Evolutionary conservation across 2,113 vertebrate genomes (phyloP).

Genomic region (Eolophus roseicapilla): DNA sequence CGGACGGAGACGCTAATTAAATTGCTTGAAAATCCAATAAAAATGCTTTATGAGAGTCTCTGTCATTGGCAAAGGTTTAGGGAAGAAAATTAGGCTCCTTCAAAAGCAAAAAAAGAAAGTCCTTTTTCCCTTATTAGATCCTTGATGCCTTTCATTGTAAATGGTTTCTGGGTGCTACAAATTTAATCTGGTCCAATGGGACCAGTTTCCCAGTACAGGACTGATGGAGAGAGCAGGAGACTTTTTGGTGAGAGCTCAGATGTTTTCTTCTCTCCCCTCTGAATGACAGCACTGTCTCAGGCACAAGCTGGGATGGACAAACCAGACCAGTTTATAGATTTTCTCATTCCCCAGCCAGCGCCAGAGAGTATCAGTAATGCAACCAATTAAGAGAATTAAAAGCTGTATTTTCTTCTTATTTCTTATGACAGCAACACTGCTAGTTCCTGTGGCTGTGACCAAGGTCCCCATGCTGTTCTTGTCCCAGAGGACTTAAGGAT

Average conservation of each 20-base stretch:
- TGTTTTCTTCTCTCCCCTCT: background rate
- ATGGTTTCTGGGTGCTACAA: background rate
- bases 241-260: background rate
- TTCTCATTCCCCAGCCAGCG: background rate
- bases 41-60: conserved; percentile 60
- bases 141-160: background rate
- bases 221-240: background rate
- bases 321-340: background rate
- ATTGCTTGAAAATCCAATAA: conserved; percentile 61
- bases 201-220: background rate
- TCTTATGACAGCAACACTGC: background rate
- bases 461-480: background rate
- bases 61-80: conserved; percentile 52
- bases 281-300: background rate
- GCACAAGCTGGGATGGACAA: background rate
- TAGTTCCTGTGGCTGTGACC: background rate
- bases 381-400: conserved; percentile 52
- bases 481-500: background rate
- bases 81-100: conserved; percentile 32
- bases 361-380: background rate
- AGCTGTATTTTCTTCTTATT: background rate
- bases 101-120: background rate
- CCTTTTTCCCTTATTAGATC: background rate
- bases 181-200: background rate
- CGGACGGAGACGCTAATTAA: conserved; percentile 4